These are phyloP conservation scores for Mechanitis messenoides DNA, from an alignment of 2,888 invertebrate species.

Conservation along the genomic window DNA sequence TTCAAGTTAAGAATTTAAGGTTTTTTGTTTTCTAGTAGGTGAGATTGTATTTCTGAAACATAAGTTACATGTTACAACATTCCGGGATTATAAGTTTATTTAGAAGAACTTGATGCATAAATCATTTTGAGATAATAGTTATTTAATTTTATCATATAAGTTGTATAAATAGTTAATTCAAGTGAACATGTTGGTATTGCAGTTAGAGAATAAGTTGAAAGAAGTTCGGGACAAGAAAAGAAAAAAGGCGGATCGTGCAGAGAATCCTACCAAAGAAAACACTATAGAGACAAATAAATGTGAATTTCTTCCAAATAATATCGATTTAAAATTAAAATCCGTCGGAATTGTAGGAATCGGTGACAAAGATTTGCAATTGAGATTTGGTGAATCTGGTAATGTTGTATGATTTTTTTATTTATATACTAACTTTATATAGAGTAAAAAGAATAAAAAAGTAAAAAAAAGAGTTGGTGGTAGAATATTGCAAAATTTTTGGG, in stretches of 20 bases:
- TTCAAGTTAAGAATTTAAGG: background rate
- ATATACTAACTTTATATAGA: background rate
- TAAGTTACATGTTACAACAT: no score
- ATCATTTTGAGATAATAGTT: no score
- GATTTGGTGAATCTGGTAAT: constrained; percentile 49
- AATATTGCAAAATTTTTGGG: no score
- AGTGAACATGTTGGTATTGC: constrained; percentile 25
- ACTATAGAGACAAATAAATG: constrained; percentile 31
- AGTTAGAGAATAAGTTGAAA: constrained; percentile 61
- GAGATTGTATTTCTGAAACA: no score
- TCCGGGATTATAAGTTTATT: no score
- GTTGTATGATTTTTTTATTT: constrained; percentile 2
- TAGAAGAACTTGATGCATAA: no score
- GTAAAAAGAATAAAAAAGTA: no score
- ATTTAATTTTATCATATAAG: no score
- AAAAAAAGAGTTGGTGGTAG: no score
- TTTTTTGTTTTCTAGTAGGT: background rate
- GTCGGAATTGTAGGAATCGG: constrained; percentile 55
- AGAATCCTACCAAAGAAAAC: constrained; percentile 18
- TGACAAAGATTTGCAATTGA: constrained; percentile 45
- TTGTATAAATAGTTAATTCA: no score
- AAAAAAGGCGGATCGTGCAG: constrained; percentile 36
- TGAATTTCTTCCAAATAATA: constrained; percentile 39
- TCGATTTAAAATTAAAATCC: constrained; percentile 46
- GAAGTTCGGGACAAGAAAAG: constrained; percentile 57